Evolutionary conservation across 2,888 invertebrate genomes (phyloP).

Genomic region (Pheosia tremula): DNA sequence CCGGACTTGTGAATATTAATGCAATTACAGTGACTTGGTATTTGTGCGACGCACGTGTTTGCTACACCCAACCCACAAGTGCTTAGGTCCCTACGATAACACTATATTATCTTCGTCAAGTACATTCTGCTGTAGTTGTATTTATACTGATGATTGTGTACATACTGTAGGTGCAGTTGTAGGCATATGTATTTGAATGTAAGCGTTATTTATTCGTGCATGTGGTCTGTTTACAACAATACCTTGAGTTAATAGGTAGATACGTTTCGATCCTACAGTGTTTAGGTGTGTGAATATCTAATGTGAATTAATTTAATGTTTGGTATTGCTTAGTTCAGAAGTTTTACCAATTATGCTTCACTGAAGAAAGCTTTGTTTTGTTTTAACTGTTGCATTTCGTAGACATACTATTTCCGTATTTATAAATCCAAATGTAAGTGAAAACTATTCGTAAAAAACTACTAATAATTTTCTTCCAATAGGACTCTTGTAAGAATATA

Average conservation of each 20-base stretch:
- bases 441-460: neutral
- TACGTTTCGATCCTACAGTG: too few species aligned
- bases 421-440: neutral
- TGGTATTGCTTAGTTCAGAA: neutral
- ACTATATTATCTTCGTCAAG: conserved; percentile 18
- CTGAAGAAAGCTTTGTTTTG: neutral
- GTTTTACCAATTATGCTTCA: neutral
- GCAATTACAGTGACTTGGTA: conserved; percentile 20
- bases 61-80: conserved; percentile 15
- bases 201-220: too few species aligned
- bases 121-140: conserved; percentile 10
- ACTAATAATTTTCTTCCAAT: conserved; percentile 6
- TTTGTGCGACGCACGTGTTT: conserved; percentile 22
- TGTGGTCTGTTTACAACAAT: too few species aligned
- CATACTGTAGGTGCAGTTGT: conserved; percentile 7
- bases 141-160: conserved; percentile 25
- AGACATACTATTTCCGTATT: neutral
- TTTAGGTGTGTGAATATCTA: too few species aligned
- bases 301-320: too few species aligned
- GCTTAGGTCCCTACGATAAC: conserved; percentile 19
- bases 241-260: too few species aligned
- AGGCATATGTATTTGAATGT: too few species aligned
- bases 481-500: conserved; percentile 14
- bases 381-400: neutral
- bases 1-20: conserved; percentile 7